A percentile compares a stretch with the other conserved stretches of the same genome.
Evolutionary conservation across 2,888 invertebrate species (phyloP).

Genomic region (Caenorhabditis macrosperma): DNA sequence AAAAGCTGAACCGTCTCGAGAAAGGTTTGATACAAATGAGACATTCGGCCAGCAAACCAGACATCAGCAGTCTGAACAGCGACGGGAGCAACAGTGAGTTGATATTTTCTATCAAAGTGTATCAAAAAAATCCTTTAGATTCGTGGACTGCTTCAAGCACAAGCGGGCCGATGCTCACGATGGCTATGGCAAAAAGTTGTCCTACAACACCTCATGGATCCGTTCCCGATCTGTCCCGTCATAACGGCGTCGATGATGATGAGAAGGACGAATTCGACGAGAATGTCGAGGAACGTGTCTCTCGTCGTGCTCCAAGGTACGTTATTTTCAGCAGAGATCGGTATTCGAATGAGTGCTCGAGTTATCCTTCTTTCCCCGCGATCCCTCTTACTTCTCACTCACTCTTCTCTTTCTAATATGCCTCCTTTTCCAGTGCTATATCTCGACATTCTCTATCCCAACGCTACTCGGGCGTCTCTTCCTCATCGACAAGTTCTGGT

Average conservation of each 20-base stretch:
- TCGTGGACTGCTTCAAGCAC: constrained; percentile 70
- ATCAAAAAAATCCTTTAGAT: constrained; percentile 40
- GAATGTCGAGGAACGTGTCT: constrained; percentile 53
- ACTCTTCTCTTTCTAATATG: constrained; percentile 1
- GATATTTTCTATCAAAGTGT: neutral
- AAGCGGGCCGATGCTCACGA: constrained; percentile 54
- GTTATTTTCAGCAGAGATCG: neutral
- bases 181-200: constrained; percentile 70
- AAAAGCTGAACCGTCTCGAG: constrained; percentile 73
- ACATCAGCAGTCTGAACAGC: constrained; percentile 68
- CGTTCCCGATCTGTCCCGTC: constrained; percentile 73
- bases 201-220: constrained; percentile 79
- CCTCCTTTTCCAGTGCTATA: constrained; percentile 43
- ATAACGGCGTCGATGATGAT: constrained; percentile 32
- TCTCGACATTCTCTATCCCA: constrained; percentile 56
- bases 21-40: constrained; percentile 74
- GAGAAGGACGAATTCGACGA: constrained; percentile 56
- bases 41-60: constrained; percentile 78
- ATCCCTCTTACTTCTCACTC: constrained; percentile 9
- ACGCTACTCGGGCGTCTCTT: constrained; percentile 63
- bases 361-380: neutral
- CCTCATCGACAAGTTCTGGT: constrained; percentile 58
- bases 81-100: constrained; percentile 53
- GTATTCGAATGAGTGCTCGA: neutral
- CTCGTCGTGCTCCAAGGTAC: constrained; percentile 62